Evolutionary conservation across 2,797 vertebrate genomes (phyloP).

Genomic region (Pseudochirops cupreus): DNA sequence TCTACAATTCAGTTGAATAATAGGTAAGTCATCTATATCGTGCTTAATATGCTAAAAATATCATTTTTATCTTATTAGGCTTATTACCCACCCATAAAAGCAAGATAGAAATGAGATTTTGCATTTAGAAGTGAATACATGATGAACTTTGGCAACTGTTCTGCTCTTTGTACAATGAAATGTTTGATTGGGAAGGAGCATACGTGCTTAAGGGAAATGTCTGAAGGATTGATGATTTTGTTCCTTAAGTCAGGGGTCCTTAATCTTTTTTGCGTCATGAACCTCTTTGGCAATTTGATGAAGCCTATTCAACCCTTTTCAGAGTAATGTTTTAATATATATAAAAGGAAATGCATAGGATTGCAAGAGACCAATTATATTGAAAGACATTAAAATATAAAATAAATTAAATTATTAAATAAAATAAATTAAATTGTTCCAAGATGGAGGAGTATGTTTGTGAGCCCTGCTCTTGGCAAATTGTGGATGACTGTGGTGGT

Average conservation of each 20-base stretch:
- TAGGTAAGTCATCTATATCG: slow-evolving; percentile 85
- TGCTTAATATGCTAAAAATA: neutral
- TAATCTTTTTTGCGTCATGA: neutral
- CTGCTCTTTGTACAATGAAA: neutral
- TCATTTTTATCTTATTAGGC: neutral
- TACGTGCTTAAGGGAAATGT: neutral
- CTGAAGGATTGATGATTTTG: neutral
- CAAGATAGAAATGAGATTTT: fast-evolving
- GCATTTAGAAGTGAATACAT: fast-evolving
- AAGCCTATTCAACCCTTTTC: neutral
- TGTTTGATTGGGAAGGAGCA: neutral
- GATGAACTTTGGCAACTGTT: neutral
- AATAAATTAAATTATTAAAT: no score
- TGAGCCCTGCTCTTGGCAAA: slow-evolving; percentile 92
- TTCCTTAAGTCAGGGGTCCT: neutral
- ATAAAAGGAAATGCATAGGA: neutral
- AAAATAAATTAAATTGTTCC: no score
- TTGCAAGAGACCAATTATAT: neutral
- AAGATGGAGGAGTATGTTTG: no score
- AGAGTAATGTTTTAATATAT: neutral
- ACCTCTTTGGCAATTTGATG: neutral
- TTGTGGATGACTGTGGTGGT: slow-evolving; percentile 97
- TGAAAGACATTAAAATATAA: neutral
- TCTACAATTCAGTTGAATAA: slow-evolving; percentile 86
- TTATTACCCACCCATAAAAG: neutral